Evolutionary conservation across 2,113 vertebrate species (phyloP), one percentile per base, ranked within the genome.

Genomic region (Pogonocichla stellata): DNA sequence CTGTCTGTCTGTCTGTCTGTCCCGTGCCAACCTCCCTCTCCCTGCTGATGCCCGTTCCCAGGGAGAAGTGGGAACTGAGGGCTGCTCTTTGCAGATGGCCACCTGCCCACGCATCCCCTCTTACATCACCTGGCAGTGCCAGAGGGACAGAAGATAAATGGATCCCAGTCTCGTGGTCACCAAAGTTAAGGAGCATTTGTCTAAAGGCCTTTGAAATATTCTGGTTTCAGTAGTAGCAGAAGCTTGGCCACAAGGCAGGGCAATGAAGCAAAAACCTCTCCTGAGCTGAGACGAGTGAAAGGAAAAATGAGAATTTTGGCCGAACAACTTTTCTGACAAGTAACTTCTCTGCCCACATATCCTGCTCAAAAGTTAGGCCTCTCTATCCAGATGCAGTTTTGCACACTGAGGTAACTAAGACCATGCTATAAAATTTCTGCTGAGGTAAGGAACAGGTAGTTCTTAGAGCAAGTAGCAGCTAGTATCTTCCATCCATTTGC

Each of bases 11-110:
- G 48, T 51, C 50, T 28, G 50, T 51, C 50, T 51, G 36, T 28
- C 40, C 29, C 10, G 40, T 16, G 34, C 65, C 88, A 64, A 2
- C 10, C 69, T 72, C 28, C 31, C 25, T 73, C 34, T 64, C 58
- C 0, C 0, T 1, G 5, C n/a, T 28, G 64, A 19, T 86, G 5
- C 34, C 16, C 40, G 3, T 28, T 65, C 45, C 88, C 13, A 4
- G 19, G 82, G 58, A 88, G 12, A 34, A 66, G 53, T 3, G 20
- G 45, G 20, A 38, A 17, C 57, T 10, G 22, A 33, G 42, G 26
- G 31, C 34, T 48, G 40, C 17, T 80, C 28, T 20, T 70, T 54
- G 25, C 77, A 74, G 22, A 36, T 9, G 61, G 54, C 53, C 70
- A 73, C 61, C 50, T 73, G 54, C 34, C 56, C 47, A 57, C 51